Evolutionary conservation across 2,113 vertebrate genomes (phyloP).

Genomic region (Neotoma lepida): DNA sequence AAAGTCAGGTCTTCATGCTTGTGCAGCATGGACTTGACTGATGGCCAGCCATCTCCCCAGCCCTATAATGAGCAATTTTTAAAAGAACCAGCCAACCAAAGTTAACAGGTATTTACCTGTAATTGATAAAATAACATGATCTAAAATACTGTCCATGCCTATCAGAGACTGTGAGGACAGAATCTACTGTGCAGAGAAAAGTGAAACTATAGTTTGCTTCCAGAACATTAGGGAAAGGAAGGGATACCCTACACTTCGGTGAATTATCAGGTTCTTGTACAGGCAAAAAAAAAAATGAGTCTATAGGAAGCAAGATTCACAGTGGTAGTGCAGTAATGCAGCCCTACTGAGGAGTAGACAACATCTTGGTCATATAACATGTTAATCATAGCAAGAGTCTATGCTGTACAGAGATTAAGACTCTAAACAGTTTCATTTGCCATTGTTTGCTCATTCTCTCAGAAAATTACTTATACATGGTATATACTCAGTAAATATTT

Average conservation of each 20-base stretch:
- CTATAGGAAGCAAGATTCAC: not conserved
- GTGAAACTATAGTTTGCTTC: not conserved
- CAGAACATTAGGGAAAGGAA: not conserved
- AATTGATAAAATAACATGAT: slow-evolving; percentile 14
- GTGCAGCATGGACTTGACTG: not conserved
- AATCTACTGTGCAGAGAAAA: not conserved
- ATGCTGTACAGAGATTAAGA: not conserved
- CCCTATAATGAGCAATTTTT: not conserved
- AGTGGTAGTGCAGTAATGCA: not conserved
- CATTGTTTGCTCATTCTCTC: not conserved
- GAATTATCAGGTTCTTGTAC: not conserved
- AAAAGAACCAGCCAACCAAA: slow-evolving; percentile 22
- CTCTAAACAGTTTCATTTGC: not conserved
- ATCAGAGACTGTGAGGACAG: not conserved
- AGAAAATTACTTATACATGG: not conserved
- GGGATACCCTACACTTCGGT: not conserved
- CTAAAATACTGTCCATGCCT: not conserved
- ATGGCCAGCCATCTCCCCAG: not conserved
- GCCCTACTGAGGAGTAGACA: not conserved
- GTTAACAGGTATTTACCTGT: not conserved
- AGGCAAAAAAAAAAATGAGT: not conserved
- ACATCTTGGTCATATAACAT: not conserved
- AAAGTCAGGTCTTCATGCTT: not conserved
- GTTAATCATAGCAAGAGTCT: not conserved
- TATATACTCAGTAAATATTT: not conserved